Evolutionary conservation across 2,113 vertebrate species (phyloP), one percentile per base, ranked within the genome.

Genomic region (Pelecanus crispus): DNA sequence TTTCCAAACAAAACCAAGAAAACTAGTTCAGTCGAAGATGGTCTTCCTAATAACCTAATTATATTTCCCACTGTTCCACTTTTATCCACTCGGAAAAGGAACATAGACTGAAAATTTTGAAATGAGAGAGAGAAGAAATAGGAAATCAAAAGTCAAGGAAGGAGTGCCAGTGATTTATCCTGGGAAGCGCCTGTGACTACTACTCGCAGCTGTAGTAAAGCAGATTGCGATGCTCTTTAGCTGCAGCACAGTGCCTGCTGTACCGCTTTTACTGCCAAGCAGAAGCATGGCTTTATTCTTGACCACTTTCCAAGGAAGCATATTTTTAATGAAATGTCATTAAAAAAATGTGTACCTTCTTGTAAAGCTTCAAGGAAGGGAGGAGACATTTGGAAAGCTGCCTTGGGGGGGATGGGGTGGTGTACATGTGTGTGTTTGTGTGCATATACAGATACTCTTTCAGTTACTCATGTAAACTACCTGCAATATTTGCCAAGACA

Each of bases 261-360:
- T 53, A 93, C 75, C 3, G 16, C 53, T 95, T 95, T 73, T 63
- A 59, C 90, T 97, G 94, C 97, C 94, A 96, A 97, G 72, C 73
- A 73, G 90, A 96, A 96, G 68, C 81, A 63, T 28, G 59, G 52
- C 75, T 97, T 96, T 93, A 86, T 58, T 94, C 75, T 88, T 94
- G 84, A 97, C 62, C 13, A 5, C 52, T 84, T 97, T 97, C 96
- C 96, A 97, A 97, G 34, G 75, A 85, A 95, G 91, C 67, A 77
- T 83, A 93, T 94, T 96, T 97, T 95, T 94, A 98, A 97, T 95
- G 88, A 96, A 96, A 97, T 91, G 63, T 63, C 79, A 94, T 96
- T 95, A 21, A 86, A 92, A 96, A 79, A 93, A 77, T 52, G 83
- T 65, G 83, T 90, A 89, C 80, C 65, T 91, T 96, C 94, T 95